Conservation (phyloP, 2,888 invertebrate species). For the Lutraria lutraria region DNA sequence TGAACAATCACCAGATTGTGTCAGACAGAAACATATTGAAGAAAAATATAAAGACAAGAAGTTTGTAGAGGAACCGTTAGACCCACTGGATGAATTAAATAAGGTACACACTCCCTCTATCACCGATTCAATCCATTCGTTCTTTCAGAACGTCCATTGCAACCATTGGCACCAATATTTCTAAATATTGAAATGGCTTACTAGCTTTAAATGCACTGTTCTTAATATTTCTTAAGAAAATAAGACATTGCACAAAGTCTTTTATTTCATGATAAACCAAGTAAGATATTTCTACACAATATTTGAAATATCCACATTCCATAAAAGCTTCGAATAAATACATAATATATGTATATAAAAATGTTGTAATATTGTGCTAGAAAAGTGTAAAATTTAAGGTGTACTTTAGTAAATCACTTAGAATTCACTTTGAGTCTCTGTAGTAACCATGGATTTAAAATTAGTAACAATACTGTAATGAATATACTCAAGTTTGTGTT, state of each 20-base stretch:
- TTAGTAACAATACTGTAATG: not conserved
- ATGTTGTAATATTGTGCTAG: no score
- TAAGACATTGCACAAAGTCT: not conserved
- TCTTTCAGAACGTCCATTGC: not conserved
- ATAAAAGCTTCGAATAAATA: no score
- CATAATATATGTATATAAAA: no score
- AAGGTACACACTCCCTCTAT: not conserved
- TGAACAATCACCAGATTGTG: slow-evolving; percentile 69
- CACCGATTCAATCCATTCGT: not conserved
- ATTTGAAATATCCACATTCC: no score
- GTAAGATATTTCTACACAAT: no score
- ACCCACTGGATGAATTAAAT: not conserved
- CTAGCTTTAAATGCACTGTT: not conserved
- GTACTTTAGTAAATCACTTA: no score
- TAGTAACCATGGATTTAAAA: no score
- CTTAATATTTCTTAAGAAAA: not conserved
- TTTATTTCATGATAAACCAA: no score
- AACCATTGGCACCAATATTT: not conserved
- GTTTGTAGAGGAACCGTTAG: not conserved
- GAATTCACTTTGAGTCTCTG: no score
- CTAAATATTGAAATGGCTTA: not conserved
- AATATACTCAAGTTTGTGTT: not conserved
- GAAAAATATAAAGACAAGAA: slow-evolving; percentile 79
- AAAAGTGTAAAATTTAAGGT: no score
- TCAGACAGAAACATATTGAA: slow-evolving; percentile 77